These are phyloP conservation scores for Heterotis niloticus DNA, from an alignment of 2,113 vertebrate species.

Conservation along the genomic window DNA sequence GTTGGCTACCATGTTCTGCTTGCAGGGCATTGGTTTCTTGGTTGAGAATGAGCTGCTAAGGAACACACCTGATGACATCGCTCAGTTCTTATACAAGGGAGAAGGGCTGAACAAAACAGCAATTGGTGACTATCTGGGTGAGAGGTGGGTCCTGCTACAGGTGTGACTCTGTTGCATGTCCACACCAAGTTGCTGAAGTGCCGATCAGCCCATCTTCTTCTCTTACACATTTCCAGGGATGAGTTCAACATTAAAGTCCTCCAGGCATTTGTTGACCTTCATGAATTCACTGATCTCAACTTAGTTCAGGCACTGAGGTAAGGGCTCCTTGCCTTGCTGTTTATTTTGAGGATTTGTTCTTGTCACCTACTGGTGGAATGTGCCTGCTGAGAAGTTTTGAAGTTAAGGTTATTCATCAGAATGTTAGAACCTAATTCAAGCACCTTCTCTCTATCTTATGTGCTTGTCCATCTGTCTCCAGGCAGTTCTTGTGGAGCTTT, in stretches of 20 bases:
- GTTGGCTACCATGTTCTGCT: neutral
- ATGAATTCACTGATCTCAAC: constrained; percentile 89
- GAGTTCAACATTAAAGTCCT: constrained; percentile 86
- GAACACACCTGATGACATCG: constrained; percentile 78
- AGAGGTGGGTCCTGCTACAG: constrained; percentile 61
- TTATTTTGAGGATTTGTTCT: neutral
- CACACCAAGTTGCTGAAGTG: neutral
- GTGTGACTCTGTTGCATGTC: neutral
- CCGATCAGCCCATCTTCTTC: constrained; percentile 12
- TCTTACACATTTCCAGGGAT: constrained; percentile 61
- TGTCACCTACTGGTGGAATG: neutral
- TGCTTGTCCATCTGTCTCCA: constrained; percentile 40
- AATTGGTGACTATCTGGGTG: constrained; percentile 86
- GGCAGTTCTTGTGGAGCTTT: constrained; percentile 91
- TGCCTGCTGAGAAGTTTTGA: neutral
- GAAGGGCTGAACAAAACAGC: constrained; percentile 90
- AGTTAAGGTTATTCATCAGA: neutral
- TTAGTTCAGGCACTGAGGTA: constrained; percentile 88
- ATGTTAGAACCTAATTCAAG: neutral
- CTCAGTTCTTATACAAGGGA: constrained; percentile 88
- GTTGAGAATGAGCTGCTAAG: constrained; percentile 83
- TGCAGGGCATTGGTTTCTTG: constrained; percentile 81
- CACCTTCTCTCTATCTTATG: neutral
- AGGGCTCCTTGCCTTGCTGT: constrained; percentile 22
- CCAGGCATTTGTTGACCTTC: constrained; percentile 85